Conservation (phyloP, 2,113 vertebrate genomes). For the Cyanistes caeruleus region DNA sequence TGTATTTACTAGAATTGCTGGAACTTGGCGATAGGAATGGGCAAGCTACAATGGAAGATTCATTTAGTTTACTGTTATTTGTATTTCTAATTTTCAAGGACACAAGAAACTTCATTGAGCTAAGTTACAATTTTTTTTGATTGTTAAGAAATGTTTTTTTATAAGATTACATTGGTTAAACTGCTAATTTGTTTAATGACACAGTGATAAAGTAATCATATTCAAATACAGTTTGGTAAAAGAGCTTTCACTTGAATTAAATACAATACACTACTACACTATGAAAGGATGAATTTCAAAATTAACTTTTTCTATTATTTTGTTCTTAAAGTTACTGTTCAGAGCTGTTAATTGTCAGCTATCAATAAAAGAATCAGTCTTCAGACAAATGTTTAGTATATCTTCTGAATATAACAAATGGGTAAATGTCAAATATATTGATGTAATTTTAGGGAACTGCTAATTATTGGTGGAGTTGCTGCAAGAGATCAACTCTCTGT, state of each 20-base stretch:
- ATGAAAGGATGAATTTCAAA: not conserved
- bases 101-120: not conserved
- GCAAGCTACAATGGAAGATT: not conserved
- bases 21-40: not conserved
- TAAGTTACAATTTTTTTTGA: not conserved
- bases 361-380: not conserved
- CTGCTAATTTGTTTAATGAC: not conserved
- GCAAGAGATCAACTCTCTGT: slow-evolving; percentile 92
- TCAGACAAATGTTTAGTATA: not conserved
- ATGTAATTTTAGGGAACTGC: slow-evolving; percentile 82
- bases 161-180: not conserved
- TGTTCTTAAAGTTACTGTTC: not conserved
- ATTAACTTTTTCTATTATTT: not conserved
- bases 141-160: not conserved
- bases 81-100: not conserved
- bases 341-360: not conserved
- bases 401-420: not conserved
- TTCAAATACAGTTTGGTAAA: not conserved
- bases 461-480: slow-evolving; percentile 95
- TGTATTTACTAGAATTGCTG: not conserved
- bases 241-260: not conserved
- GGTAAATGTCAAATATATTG: not conserved
- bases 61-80: not conserved
- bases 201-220: not conserved
- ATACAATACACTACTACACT: not conserved